These are phyloP conservation scores for Elmis aenea DNA, from an alignment of 2,888 invertebrate species.

Conservation along the genomic window DNA sequence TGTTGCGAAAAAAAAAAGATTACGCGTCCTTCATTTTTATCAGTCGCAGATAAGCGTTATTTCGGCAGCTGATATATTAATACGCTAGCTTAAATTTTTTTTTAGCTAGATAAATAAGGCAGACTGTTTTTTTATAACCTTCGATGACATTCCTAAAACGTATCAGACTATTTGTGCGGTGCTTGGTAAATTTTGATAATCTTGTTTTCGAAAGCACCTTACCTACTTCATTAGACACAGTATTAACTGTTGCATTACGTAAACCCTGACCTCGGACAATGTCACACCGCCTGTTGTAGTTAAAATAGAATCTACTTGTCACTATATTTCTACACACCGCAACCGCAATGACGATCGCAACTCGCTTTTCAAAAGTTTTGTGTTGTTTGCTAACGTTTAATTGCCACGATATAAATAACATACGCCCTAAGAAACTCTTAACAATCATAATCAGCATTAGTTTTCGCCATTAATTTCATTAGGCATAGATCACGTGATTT, in stretches of 20 bases:
- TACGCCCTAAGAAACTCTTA: too few species aligned
- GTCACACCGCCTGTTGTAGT: conserved; percentile 31
- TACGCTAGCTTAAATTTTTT: background rate
- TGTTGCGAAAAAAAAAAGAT: too few species aligned
- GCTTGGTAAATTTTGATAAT: conserved; percentile 8
- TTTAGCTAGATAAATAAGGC: conserved; percentile 2
- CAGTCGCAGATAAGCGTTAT: conserved; percentile 2
- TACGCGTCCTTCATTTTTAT: too few species aligned
- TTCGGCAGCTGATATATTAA: conserved; percentile 4
- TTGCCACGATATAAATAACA: too few species aligned
- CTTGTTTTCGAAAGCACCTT: too few species aligned
- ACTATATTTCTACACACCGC: conserved; percentile 24
- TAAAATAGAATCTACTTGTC: conserved; percentile 21
- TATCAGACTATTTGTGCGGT: too few species aligned
- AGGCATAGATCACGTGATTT: too few species aligned
- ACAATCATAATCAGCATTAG: too few species aligned
- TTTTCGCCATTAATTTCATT: too few species aligned
- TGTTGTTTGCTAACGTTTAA: conserved; percentile 2
- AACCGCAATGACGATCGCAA: conserved; percentile 10
- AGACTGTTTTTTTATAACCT: conserved; percentile 5
- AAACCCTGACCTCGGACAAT: conserved; percentile 46
- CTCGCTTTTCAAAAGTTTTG: conserved; percentile 5
- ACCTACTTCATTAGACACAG: conserved; percentile 4
- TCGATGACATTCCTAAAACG: background rate
- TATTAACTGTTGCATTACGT: conserved; percentile 32